phyloP scores from a whole-genome alignment of 2,113 vertebrate genomes.

The Picathartes gymnocephalus region DNA sequence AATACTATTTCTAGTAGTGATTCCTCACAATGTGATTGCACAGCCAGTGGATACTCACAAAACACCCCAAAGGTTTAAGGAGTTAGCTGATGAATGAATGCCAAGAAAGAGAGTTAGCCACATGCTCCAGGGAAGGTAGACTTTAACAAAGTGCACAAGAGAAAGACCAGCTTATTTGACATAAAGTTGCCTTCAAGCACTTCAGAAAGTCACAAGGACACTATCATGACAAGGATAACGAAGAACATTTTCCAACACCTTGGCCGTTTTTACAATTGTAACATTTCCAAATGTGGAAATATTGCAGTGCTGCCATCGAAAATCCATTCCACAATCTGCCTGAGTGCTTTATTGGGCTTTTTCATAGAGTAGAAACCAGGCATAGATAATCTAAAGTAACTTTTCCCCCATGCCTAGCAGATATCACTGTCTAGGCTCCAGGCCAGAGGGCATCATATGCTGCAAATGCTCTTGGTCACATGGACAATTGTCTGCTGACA shows the following conservation, averaged over 20 bases:
- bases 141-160: not conserved
- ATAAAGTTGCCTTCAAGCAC: not conserved
- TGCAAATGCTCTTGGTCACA: not conserved
- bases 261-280: not conserved
- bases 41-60: not conserved
- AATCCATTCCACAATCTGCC: not conserved
- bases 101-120: rapidly evolving
- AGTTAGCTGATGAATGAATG: not conserved
- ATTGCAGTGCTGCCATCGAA: not conserved
- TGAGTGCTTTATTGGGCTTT: not conserved
- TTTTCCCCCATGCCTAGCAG: not conserved
- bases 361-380: not conserved
- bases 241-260: not conserved
- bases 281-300: not conserved
- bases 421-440: not conserved
- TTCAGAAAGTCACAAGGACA: not conserved
- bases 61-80: not conserved
- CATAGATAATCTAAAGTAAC: not conserved
- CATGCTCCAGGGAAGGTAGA: not conserved
- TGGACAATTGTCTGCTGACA: not conserved
- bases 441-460: not conserved
- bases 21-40: not conserved
- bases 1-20: not conserved
- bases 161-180: not conserved
- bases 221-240: rapidly evolving